phyloP scores from a whole-genome alignment of 2,888 invertebrate genomes.

The Agrilus cyanescens region DNA sequence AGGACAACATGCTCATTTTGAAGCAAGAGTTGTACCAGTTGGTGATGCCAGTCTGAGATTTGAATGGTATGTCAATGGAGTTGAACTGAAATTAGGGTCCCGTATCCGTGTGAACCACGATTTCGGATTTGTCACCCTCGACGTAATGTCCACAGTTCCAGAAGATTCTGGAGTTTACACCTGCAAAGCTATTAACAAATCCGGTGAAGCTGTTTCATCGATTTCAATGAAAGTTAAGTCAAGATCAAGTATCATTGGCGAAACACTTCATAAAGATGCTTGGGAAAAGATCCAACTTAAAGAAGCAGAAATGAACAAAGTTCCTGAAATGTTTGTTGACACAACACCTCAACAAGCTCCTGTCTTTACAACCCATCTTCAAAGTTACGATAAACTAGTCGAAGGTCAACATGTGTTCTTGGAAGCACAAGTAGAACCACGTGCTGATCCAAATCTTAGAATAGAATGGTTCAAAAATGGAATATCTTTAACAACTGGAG shows the following conservation, averaged over 20 bases:
- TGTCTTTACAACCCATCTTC: constrained; percentile 87
- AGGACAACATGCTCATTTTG: constrained; percentile 82
- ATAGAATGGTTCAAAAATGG: constrained; percentile 92
- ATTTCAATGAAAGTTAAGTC: constrained; percentile 81
- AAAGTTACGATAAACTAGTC: constrained; percentile 68
- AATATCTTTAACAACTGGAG: constrained; percentile 72
- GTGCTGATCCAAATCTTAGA: constrained; percentile 75
- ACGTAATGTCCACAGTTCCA: constrained; percentile 76
- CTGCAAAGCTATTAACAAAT: constrained; percentile 86
- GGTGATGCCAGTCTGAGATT: constrained; percentile 87
- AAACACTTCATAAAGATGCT: constrained; percentile 79
- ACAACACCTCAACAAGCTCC: constrained; percentile 82
- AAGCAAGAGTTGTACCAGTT: constrained; percentile 84
- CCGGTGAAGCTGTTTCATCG: constrained; percentile 89
- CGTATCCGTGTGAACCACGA: constrained; percentile 86
- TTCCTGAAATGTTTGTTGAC: constrained; percentile 79
- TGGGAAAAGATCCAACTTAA: constrained; percentile 87
- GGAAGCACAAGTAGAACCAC: constrained; percentile 84
- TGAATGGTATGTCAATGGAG: constrained; percentile 93
- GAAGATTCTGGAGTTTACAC: constrained; percentile 89
- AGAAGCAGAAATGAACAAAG: constrained; percentile 84
- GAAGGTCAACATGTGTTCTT: constrained; percentile 80
- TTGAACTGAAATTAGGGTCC: constrained; percentile 85
- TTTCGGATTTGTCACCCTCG: constrained; percentile 87
- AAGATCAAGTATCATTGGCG: constrained; percentile 67